Evolutionary conservation across 2,797 vertebrate genomes (phyloP), one percentile per base, ranked within the genome.

Genomic region (Leucoraja ocellata): DNA sequence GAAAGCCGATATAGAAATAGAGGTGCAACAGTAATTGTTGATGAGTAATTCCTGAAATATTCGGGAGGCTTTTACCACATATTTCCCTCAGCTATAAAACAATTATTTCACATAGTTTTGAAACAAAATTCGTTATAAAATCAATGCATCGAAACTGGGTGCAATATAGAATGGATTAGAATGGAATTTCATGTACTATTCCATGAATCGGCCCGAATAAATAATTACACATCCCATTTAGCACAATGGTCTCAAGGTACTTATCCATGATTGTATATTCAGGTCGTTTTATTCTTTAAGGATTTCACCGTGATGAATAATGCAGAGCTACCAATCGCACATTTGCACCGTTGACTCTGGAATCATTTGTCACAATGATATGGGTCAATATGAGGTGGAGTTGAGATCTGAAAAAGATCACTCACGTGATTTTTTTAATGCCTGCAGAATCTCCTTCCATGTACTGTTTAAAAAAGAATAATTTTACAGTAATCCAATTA

Each of bases 271-370:
- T 68, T 68, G 21, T 36, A 68, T 10, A 18, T 65, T 36, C 32
- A n/a, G 11, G 14, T 68, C 16, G 39, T 68, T 88, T 36, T 88
- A 68, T 68, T 68, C 84, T 88, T 88, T 65, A 88, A 88, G 84
- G 65, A n/a, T 18, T 18, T 68, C n/a, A 4, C n/a, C 16, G 76
- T n/a, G 36, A 92, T 92, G 36, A 46, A 92, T 58, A 92, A 76
- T 54, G 90, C 39, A 92, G 46, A 91, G 39, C 68, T 91, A 91
- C 32, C 90, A 71, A 86, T 46, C 76, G 90, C 23, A 92, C 25
- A 54, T 54, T 92, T 76, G 71, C 71, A 46, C 46, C 68, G 46
- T 76, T 76, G 25, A 39, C 68, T 74, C 21, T 54, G 10, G 25
- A 25, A 92, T 58, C 90, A 92, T 39, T 76, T 92, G 90, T 58